Base-by-base conservation (phyloP, 2,888 invertebrate genomes). In the Tribolium freemani region DNA sequence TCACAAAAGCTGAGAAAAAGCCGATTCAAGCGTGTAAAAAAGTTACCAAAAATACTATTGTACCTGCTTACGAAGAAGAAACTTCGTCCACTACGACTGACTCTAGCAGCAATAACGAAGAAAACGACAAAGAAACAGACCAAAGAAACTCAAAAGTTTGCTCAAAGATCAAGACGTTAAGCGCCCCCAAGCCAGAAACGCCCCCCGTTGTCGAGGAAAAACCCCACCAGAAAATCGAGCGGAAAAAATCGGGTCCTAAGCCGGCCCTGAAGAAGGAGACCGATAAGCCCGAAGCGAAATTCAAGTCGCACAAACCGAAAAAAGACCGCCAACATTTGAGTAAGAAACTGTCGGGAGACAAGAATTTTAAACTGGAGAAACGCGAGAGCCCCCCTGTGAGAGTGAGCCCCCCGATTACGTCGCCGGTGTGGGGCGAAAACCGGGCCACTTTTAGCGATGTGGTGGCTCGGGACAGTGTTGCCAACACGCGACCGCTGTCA, bases 71-170 rank as follows among this genome's bases (percentile, higher is more conserved):
- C 48, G 91, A 91, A 81, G 92, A 92, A 81, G 93, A 93, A 79
- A 90, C 91, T 1, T 92, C 92, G 5, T 93, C 93, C 0, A 92
- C 91, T 1, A 92, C 92, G 5, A 92, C 92, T 2, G 92, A 92
- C 81, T 91, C 91, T 77, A 92, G 92, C 53, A 92, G 91, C 56
- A 88, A 89, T 77, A 89, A 90, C 67, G 92, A 92, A 70, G 90
- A 91, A 73, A 83, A 85, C 38, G 84, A 86, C 64, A 87, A 87
- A 82, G 54, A 78, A 74, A 56, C 51, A 31, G 76, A 81, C 57
- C 75, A 76, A 53, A 79, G 80, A 75, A 77, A 74, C 66, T 68
- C 75, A 57, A 73, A 79, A 78, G 57, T 57, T 69, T 75, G 78
- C 74, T 75, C 77, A 70, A 76, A 79, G 75, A 77, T 3, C 26